Conservation (phyloP, 2,113 vertebrate genomes). For the Ptilonorhynchus violaceus region DNA sequence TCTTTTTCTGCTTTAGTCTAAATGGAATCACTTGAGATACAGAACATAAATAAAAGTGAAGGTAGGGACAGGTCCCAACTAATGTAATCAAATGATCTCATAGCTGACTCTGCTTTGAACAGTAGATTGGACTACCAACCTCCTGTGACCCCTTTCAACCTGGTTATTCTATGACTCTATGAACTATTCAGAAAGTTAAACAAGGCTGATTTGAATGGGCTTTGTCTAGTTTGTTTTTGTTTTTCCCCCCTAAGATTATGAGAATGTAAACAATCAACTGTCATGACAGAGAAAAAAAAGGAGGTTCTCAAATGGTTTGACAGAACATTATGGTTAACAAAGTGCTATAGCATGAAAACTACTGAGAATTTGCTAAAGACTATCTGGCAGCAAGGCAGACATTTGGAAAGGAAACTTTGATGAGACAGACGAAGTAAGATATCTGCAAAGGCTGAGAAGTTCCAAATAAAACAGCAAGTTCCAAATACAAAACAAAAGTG, state of each 20-base stretch:
- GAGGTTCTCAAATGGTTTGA: background rate
- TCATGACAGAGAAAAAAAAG: background rate
- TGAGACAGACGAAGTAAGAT: background rate
- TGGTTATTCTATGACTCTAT: background rate
- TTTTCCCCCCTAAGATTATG: background rate
- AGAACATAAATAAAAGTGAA: background rate
- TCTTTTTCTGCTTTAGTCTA: background rate
- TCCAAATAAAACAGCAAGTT: background rate
- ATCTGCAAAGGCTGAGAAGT: background rate
- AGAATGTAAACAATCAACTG: background rate
- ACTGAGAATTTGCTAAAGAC: background rate
- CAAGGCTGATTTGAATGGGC: background rate
- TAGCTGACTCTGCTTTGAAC: background rate
- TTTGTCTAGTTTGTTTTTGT: background rate
- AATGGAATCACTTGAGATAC: background rate
- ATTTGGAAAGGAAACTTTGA: background rate
- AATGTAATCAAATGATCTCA: background rate
- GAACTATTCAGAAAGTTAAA: background rate
- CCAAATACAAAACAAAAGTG: background rate
- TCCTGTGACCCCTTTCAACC: background rate
- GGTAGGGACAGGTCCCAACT: background rate
- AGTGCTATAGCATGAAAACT: background rate
- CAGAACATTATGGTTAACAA: background rate
- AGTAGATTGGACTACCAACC: background rate
- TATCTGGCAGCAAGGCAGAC: background rate